Evolutionary conservation across 1,140 invertebrate species (phyloP).

Genomic region (Drosophila quadrilineata): DNA sequence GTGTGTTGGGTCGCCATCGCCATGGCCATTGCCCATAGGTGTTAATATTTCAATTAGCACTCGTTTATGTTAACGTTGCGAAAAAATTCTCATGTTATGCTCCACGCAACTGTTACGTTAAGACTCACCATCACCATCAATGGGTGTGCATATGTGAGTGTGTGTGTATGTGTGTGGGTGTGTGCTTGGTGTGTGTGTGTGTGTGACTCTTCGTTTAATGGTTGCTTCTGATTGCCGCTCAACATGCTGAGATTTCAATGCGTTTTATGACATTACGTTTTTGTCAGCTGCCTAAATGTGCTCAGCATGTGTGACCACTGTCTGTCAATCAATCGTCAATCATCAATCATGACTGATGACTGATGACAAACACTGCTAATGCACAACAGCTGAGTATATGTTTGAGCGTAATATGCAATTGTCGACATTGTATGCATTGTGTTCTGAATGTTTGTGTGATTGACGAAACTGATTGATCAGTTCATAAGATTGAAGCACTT

Average conservation of each 20-base stretch:
- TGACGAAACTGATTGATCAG: too few species aligned
- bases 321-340: too few species aligned
- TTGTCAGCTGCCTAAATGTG: too few species aligned
- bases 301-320: too few species aligned
- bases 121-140: constrained; percentile 30
- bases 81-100: constrained; percentile 54
- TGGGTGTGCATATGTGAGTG: not conserved
- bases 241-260: constrained; percentile 11
- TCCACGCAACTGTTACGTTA: constrained; percentile 61
- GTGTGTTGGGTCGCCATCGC: constrained; percentile 29
- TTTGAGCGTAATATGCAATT: too few species aligned
- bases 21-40: constrained; percentile 50
- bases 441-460: too few species aligned
- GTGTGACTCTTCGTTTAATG: constrained; percentile 14
- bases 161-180: not conserved
- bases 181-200: not conserved
- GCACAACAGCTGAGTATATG: too few species aligned
- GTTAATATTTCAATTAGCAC: constrained; percentile 75
- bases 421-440: too few species aligned
- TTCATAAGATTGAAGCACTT: too few species aligned
- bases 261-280: constrained; percentile 13
- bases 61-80: constrained; percentile 62
- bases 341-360: too few species aligned
- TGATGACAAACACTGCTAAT: too few species aligned
- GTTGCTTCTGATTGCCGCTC: constrained; percentile 24